phyloP scores from a whole-genome alignment of 2,888 invertebrate species.

The Urechis unicinctus region DNA sequence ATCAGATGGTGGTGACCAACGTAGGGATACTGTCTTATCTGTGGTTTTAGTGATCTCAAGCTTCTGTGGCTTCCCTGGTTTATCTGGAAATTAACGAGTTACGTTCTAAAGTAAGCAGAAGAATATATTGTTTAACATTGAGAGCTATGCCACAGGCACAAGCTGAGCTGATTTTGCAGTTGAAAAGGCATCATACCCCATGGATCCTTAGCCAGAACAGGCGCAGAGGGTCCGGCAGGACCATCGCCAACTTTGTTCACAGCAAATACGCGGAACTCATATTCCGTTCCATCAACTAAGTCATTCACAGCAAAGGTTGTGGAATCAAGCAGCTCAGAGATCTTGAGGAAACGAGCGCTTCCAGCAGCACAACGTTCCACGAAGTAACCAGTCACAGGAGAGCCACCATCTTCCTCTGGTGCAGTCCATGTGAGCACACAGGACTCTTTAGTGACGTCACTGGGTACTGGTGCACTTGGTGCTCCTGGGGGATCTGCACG shows the following conservation, averaged over 20 bases:
- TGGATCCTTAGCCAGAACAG: slow-evolving; percentile 1
- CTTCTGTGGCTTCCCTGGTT: slow-evolving; percentile 59
- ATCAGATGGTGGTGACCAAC: slow-evolving; percentile 81
- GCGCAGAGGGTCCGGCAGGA: not conserved
- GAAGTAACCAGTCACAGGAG: not conserved
- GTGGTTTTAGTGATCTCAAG: slow-evolving; percentile 32
- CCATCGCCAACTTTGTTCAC: slow-evolving; percentile 1
- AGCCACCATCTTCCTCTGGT: not conserved
- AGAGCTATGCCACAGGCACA: too few relatives aligned
- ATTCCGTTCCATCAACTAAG: slow-evolving; percentile 1
- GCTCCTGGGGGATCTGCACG: not conserved
- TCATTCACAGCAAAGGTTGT: not conserved
- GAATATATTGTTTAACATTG: too few relatives aligned
- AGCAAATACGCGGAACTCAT: slow-evolving; percentile 1
- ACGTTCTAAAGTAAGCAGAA: not conserved
- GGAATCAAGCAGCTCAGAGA: not conserved
- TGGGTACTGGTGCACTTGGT: not conserved
- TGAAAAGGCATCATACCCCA: too few relatives aligned
- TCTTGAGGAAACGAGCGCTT: slow-evolving; percentile 1
- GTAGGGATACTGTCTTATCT: slow-evolving; percentile 55
- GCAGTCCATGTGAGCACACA: not conserved
- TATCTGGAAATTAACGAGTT: slow-evolving; percentile 54
- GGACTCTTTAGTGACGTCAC: not conserved
- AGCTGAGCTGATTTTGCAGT: too few relatives aligned
- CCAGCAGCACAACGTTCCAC: not conserved